Conservation (phyloP, 2,888 invertebrate species). For the Xanthia togata region DNA sequence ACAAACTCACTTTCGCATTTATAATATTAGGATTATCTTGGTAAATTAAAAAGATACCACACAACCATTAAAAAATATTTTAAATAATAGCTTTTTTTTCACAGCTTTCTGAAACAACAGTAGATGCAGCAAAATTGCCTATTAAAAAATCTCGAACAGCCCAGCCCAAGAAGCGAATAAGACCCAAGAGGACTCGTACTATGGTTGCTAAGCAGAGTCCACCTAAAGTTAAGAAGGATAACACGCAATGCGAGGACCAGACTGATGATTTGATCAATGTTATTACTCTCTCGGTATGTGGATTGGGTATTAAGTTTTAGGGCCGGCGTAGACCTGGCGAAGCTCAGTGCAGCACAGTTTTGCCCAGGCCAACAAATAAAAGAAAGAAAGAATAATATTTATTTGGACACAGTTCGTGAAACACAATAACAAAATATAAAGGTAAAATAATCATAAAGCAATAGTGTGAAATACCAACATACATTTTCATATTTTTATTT, state of each 20-base stretch:
- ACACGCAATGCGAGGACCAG: conserved; percentile 64
- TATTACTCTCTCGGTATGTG: conserved; percentile 75
- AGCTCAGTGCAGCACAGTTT: no score
- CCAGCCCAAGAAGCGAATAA: conserved; percentile 68
- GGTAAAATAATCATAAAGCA: no score
- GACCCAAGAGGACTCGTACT: conserved; percentile 68
- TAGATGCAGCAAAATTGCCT: conserved; percentile 11
- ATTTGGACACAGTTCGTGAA: no score
- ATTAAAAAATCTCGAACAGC: conserved; percentile 31
- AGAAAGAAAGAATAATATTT: no score
- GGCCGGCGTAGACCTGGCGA: no score
- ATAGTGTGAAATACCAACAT: no score
- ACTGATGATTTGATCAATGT: conserved; percentile 77
- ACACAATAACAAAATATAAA: no score
- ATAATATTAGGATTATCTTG: not conserved
- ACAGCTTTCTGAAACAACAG: conserved; percentile 30
- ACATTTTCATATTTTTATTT: no score
- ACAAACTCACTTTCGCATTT: no score
- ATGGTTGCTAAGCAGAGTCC: conserved; percentile 29
- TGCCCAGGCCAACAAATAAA: no score
- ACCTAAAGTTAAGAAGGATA: conserved; percentile 4
- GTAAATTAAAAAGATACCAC: not conserved
- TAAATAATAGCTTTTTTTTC: not conserved
- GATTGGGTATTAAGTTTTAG: not conserved
- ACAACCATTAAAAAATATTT: no score